phyloP scores from a whole-genome alignment of 2,797 vertebrate species.

The Gymnoscopelus braueri region DNA sequence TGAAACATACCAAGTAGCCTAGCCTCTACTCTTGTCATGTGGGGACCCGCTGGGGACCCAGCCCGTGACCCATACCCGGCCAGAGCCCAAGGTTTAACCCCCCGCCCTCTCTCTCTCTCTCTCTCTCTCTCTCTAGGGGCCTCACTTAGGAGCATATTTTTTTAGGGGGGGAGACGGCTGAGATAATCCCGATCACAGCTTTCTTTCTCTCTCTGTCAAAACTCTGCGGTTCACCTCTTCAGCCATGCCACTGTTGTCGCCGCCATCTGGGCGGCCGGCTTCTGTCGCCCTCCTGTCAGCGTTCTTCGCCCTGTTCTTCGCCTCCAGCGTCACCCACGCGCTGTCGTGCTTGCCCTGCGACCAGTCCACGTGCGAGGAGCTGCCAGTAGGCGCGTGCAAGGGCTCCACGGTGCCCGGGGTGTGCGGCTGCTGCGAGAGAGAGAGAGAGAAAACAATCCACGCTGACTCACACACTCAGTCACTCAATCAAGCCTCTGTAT shows the following conservation, averaged over 20 bases:
- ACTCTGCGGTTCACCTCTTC: too few species aligned
- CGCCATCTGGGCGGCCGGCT: background rate
- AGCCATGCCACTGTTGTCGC: too few species aligned
- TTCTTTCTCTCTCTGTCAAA: background rate
- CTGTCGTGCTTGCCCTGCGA: constrained; percentile 89
- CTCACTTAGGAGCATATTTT: background rate
- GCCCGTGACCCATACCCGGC: background rate
- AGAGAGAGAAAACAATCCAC: too few species aligned
- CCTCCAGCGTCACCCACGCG: constrained; percentile 78
- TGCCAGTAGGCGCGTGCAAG: constrained; percentile 77
- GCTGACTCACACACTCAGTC: too few species aligned
- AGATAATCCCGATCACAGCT: background rate
- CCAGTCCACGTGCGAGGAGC: constrained; percentile 90
- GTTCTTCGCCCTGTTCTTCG: constrained; percentile 64
- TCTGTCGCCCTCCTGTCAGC: constrained; percentile 57
- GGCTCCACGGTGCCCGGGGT: constrained; percentile 88
- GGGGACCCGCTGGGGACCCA: background rate
- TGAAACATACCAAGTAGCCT: too few species aligned
- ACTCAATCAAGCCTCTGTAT: too few species aligned
- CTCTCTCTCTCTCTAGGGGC: too few species aligned
- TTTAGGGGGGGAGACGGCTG: too few species aligned
- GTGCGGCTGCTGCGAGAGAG: constrained; percentile 90
- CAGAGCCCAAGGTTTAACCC: background rate
- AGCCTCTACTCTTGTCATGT: background rate
- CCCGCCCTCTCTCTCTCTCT: too few species aligned